Conservation (phyloP, 1,140 invertebrate genomes). For the Lordiphosa stackelbergi region DNA sequence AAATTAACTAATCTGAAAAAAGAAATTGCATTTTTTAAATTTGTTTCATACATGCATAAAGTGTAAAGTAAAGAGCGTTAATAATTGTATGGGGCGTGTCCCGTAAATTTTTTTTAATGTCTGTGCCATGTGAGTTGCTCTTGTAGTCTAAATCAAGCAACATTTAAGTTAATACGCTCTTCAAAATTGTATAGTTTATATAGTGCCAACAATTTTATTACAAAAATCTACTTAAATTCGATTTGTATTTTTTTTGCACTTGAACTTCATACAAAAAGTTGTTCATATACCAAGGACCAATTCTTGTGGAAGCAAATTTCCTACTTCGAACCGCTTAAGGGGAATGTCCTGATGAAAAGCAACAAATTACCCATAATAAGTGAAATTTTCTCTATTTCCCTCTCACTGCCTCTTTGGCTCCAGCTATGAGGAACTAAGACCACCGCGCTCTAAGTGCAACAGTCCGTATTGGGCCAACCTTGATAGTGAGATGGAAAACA, state of each 20-base stretch:
- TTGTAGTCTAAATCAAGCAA: too few species aligned
- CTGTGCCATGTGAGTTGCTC: too few species aligned
- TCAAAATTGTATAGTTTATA: neutral
- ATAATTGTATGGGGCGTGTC: too few species aligned
- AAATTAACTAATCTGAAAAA: neutral
- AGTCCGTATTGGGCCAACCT: slow-evolving; percentile 40
- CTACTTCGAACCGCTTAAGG: slow-evolving; percentile 30
- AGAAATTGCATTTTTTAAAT: neutral
- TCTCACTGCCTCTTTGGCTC: slow-evolving; percentile 5
- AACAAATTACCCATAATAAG: slow-evolving; percentile 67
- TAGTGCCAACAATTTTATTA: neutral
- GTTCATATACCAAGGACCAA: slow-evolving; percentile 47
- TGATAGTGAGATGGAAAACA: slow-evolving; percentile 41
- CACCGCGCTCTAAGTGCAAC: slow-evolving; percentile 47
- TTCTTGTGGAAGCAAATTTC: slow-evolving; percentile 50
- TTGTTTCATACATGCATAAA: too few species aligned
- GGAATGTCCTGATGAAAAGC: slow-evolving; percentile 19
- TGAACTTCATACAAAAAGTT: slow-evolving; percentile 64
- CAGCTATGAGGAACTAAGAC: slow-evolving; percentile 70
- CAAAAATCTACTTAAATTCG: slow-evolving; percentile 3
- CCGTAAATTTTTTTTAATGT: too few species aligned
- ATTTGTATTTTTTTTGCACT: slow-evolving; percentile 51
- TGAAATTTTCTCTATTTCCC: slow-evolving; percentile 32
- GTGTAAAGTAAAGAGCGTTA: too few species aligned
- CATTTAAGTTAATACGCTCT: neutral